phyloP scores from a whole-genome alignment of 2,888 invertebrate genomes.

The Masnerella sp. region DNA sequence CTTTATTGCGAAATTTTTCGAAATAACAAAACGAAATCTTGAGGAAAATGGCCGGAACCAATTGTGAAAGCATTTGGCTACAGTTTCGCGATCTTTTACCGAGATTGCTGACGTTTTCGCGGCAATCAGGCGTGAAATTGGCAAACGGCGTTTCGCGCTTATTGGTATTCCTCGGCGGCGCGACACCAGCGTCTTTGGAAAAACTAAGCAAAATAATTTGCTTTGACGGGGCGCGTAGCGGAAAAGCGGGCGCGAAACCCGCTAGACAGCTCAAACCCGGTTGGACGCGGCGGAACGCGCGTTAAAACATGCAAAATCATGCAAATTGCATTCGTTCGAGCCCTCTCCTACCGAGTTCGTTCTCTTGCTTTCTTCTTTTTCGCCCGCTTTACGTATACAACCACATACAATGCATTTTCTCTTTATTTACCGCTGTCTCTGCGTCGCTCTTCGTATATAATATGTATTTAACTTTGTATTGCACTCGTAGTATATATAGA shows the following conservation, averaged over 20 bases:
- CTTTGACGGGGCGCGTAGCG: constrained; percentile 46
- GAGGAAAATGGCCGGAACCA: too few species aligned
- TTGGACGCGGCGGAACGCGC: constrained; percentile 70
- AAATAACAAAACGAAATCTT: too few species aligned
- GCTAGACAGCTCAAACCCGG: constrained; percentile 72
- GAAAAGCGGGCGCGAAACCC: constrained; percentile 71
- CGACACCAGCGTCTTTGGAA: constrained; percentile 51
- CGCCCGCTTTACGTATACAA: constrained; percentile 60
- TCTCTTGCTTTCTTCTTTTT: constrained; percentile 64
- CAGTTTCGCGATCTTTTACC: too few species aligned
- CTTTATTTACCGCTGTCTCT: too few species aligned
- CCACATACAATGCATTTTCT: constrained; percentile 38
- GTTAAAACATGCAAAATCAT: constrained; percentile 77
- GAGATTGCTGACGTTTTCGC: too few species aligned
- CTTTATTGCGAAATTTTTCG: too few species aligned
- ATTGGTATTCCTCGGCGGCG: constrained; percentile 47
- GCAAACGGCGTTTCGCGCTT: constrained; percentile 27
- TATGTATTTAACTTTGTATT: too few species aligned
- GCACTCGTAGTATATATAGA: constrained; percentile 22
- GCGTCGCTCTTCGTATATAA: too few species aligned
- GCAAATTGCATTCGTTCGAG: constrained; percentile 77
- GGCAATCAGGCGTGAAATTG: constrained; percentile 48
- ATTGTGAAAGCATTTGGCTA: too few species aligned
- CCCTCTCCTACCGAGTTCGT: constrained; percentile 63
- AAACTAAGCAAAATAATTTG: constrained; percentile 57